A percentile compares a stretch with the other conserved stretches of the same genome.
These are phyloP conservation scores for Aplochiton taeniatus DNA, from an alignment of 2,797 vertebrate genomes.

Conservation along the genomic window DNA sequence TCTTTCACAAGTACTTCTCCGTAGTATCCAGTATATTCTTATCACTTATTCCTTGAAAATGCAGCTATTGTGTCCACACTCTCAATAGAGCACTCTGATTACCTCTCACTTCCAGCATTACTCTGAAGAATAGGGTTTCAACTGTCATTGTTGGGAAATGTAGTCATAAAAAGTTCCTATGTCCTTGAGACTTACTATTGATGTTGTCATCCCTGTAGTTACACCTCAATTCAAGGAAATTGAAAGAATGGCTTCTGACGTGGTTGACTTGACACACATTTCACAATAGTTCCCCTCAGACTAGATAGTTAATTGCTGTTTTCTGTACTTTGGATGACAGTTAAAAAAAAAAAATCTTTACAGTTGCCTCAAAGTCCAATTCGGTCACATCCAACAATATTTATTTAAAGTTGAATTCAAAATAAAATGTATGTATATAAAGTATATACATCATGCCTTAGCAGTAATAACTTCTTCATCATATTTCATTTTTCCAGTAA, in stretches of 20 bases:
- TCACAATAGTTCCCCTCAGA: constrained; percentile 16
- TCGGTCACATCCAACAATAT: no score
- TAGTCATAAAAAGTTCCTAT: constrained; percentile 14
- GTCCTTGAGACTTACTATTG: constrained; percentile 36
- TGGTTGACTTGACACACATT: constrained; percentile 1
- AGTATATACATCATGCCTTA: neutral
- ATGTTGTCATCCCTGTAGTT: constrained; percentile 38
- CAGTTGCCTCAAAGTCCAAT: no score
- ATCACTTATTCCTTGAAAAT: constrained; percentile 39
- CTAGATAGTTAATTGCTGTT: neutral
- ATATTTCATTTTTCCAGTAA: constrained; percentile 77
- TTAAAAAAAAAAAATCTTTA: no score
- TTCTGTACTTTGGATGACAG: neutral
- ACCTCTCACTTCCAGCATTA: constrained; percentile 49
- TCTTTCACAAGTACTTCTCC: neutral
- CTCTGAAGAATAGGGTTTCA: constrained; percentile 43
- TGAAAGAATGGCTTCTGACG: constrained; percentile 56
- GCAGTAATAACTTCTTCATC: neutral
- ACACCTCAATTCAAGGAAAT: constrained; percentile 43
- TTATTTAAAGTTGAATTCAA: no score
- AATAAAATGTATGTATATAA: no score
- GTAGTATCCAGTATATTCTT: neutral
- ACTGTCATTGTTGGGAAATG: constrained; percentile 32
- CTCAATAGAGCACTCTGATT: constrained; percentile 20
- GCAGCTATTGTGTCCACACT: constrained; percentile 21